These are phyloP conservation scores for Hapalemur alaotrensis DNA, from an alignment of 2,797 vertebrate species.

Conservation along the genomic window DNA sequence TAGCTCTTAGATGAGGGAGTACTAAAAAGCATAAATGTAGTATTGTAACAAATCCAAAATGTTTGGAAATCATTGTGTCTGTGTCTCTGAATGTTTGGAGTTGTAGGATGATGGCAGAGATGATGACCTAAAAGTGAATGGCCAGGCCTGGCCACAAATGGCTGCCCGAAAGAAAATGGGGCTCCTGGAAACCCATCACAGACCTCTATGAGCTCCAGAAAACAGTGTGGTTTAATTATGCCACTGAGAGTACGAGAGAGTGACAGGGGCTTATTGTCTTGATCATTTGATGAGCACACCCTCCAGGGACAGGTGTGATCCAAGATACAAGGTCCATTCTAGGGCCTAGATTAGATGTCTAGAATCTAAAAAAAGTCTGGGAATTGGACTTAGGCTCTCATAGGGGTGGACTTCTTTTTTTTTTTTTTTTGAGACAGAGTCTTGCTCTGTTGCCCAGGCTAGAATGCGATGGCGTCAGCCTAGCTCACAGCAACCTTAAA, in stretches of 20 bases:
- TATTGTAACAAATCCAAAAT: not conserved
- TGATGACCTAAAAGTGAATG: not conserved
- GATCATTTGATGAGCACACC: not conserved
- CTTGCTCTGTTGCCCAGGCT: no score
- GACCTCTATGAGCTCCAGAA: not conserved
- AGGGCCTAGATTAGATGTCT: not conserved
- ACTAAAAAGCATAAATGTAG: not conserved
- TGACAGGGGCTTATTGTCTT: not conserved
- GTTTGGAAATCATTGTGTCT: constrained; percentile 45
- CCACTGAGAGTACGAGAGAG: not conserved
- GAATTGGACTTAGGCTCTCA: not conserved
- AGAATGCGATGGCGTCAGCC: no score
- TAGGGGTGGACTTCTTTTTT: not conserved
- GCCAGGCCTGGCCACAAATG: constrained; percentile 13
- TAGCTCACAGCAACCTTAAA: no score
- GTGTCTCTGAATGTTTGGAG: constrained; percentile 42
- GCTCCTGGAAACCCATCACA: not conserved
- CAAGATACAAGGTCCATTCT: not conserved
- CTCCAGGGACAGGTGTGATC: not conserved
- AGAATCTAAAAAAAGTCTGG: not conserved
- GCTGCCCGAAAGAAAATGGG: not conserved
- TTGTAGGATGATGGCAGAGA: constrained; percentile 22
- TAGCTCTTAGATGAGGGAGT: not conserved
- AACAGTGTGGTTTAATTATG: not conserved
- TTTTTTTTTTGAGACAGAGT: no score